phyloP scores from a whole-genome alignment of 2,113 vertebrate genomes.

The Zapus hudsonius region DNA sequence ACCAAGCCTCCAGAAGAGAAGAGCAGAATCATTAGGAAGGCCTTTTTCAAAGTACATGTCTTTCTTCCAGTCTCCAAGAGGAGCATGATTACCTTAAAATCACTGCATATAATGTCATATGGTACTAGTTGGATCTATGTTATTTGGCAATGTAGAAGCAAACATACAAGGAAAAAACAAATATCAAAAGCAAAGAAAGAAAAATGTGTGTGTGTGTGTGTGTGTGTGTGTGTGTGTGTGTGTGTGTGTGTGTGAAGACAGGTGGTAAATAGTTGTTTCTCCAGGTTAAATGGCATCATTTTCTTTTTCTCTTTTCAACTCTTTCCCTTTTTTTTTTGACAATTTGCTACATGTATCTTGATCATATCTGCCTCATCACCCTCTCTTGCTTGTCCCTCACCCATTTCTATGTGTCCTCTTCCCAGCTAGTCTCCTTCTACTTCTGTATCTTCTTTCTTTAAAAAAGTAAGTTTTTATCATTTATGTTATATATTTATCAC shows the following conservation, averaged over 20 bases:
- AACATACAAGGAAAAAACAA: not conserved
- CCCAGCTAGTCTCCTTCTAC: no score
- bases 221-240: not conserved
- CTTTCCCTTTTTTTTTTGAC: no score
- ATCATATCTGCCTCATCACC: no score
- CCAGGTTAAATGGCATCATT: not conserved
- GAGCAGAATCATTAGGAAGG: not conserved
- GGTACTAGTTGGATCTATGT: not conserved
- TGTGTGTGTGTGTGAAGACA: not conserved
- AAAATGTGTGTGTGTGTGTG: not conserved
- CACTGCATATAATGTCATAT: not conserved
- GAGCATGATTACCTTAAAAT: conserved; percentile 7
- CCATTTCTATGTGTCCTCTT: no score
- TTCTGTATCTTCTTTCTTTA: not conserved
- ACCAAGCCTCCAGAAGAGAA: not conserved
- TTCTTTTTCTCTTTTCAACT: no score
- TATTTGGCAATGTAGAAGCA: not conserved
- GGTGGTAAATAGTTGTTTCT: not conserved
- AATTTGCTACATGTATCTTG: no score
- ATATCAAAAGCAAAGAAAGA: not conserved
- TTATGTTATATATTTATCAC: not conserved
- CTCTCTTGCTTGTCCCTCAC: no score
- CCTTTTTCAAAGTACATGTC: conserved; percentile 31
- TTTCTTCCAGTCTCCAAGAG: not conserved
- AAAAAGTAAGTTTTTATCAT: not conserved